phyloP scores from a whole-genome alignment of 1,140 invertebrate genomes.

The Campodea augens region DNA sequence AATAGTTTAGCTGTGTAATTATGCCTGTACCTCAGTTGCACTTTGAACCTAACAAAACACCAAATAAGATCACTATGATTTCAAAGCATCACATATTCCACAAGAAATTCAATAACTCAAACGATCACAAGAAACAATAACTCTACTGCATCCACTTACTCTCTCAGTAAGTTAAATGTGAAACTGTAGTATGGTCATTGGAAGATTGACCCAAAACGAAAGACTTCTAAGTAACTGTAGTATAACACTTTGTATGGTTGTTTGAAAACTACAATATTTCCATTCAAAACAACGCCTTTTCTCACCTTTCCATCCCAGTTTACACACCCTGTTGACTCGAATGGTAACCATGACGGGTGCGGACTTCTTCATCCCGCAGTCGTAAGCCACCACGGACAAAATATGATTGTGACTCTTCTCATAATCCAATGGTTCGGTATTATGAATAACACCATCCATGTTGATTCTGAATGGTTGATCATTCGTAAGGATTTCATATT shows the following conservation, averaged over 20 bases:
- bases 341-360: slow-evolving; percentile 85
- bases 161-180: not conserved
- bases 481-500: slow-evolving; percentile 77
- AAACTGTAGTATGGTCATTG: slow-evolving; percentile 1
- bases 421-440: slow-evolving; percentile 79
- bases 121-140: slow-evolving; percentile 6
- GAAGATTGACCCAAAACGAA: not conserved
- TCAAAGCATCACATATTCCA: no score
- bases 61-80: no score
- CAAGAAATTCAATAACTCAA: slow-evolving; percentile 4
- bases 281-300: no score
- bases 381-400: slow-evolving; percentile 86
- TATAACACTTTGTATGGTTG: not conserved
- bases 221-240: not conserved
- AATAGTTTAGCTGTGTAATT: no score
- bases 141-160: no score
- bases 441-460: slow-evolving; percentile 72
- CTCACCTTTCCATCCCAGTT: slow-evolving; percentile 54
- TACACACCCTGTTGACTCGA: slow-evolving; percentile 59
- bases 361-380: slow-evolving; percentile 73
- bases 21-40: no score
- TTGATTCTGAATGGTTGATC: slow-evolving; percentile 85
- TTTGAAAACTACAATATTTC: not conserved
- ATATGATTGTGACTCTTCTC: slow-evolving; percentile 87
- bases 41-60: no score